Base-by-base conservation (phyloP, 92 coral and sea anemone genomes). In the Virgularia gustaviana region DNA sequence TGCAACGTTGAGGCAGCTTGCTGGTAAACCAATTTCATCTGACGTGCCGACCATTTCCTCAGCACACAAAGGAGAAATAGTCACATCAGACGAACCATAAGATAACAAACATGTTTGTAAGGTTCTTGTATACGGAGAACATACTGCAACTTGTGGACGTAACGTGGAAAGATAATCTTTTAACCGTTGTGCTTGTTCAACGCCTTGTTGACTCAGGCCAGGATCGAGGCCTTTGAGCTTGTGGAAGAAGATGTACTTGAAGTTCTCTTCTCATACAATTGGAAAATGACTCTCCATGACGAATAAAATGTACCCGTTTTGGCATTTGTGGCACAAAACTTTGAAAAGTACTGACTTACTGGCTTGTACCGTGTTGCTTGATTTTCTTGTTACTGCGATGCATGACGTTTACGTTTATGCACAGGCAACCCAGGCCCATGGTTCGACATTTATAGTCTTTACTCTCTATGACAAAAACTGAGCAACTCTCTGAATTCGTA, bases 41-140 rank as follows among this genome's bases (percentile, higher is more conserved):
- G 75, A 80, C n/a, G 61, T 42, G 0, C 67, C 38, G n/a, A 30
- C 80, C 63, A 80, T 29, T 6, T 52, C 3, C 63, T 80, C 85
- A 55, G 79, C 85, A 45, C 85, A 80, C 27, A 80, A 55, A 19
- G 85, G 85, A 20, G 75, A 63, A 30, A 80, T 72, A 13, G 22
- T 30, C 10, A 80, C 72, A 49, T 80, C 51, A 0, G 43, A 30
- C 12, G 71, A 54, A 11, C 79, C 75, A 58, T 57, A 73, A 11
- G 85, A 59, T 15, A 77, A 61, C 8, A 73, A 75, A 36, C 80
- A 80, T 11, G 85, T 80, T 25, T 73, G 75, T 73, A 80, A n/a
- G 29, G 80, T 65, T 35, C 85, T 47, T 39, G 79, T 80, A 36
- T 80, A 80, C 4, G 85, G 85, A 16, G 85, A 80, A 22, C 68